Base-by-base conservation (phyloP, 2,888 invertebrate species). In the Cabera pusaria region DNA sequence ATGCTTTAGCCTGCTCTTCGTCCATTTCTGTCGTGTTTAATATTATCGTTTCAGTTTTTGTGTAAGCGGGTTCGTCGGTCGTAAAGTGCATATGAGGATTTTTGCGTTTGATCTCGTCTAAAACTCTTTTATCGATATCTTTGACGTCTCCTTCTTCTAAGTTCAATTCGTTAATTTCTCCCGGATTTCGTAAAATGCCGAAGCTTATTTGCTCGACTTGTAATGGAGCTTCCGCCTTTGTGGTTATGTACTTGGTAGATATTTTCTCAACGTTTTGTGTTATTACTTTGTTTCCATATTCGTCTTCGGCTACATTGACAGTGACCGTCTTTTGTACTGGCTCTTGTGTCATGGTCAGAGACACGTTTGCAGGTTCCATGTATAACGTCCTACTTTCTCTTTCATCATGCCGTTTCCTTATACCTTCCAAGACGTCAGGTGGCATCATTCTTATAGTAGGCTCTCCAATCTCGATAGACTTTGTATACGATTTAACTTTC, bases 1-100 rank as follows among this genome's bases (percentile, higher is more conserved):
- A 59, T 0, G 72, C 77, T 67, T 77, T 79, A 2, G 89, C 88
- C 67, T 89, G 79, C 29, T 74, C 70, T 57, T 90, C 90, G 21
- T 78, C 74, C 67, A 90, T 68, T 24, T 90, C 84, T 16, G 79
- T 74, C 4, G 89, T 86, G 42, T 91, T 91, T 19, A 91, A 57
- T 36, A 91, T 90, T 28, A 91, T 91, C 1, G 86, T 88, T 63
- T 90, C 90, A 0, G 86, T 87, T 72, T 76, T 81, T 0, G 86
- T 85, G 33, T 76, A 90, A 6, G 85, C 75, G 1, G 87, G 87
- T 50, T 89, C 89, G 9, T 82, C 80, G 14, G 78, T 73, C 7
- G 85, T 79, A 36, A 90, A 85, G 59, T 85, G 83, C 64, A 90
- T 80, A 35, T 86, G 81, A 10, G 90, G 89, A 49, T 89, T 87